These are phyloP conservation scores for Drosophila pallidifrons DNA, from an alignment of 1,140 invertebrate species.

Conservation along the genomic window DNA sequence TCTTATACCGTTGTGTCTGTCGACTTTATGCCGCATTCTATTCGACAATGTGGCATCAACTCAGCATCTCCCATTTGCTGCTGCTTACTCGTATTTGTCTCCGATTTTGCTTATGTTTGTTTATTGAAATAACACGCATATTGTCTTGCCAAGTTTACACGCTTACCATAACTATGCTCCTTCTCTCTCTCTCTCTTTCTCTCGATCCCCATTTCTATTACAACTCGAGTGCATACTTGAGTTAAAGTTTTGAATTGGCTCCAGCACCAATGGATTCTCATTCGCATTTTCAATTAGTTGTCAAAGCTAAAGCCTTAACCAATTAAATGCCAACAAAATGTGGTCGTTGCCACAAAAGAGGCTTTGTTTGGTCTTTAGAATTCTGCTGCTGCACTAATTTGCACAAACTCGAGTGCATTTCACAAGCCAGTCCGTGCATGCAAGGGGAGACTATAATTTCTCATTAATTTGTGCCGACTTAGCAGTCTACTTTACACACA, in stretches of 20 bases:
- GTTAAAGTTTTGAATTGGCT: too few species aligned
- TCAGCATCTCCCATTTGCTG: conserved; percentile 10
- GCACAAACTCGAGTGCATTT: conserved; percentile 31
- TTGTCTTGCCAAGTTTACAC: conserved; percentile 36
- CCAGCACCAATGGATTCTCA: background rate
- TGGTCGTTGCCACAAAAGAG: conserved; percentile 1
- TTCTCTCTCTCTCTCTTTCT: background rate
- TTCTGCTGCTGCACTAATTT: conserved; percentile 19
- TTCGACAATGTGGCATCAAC: too few species aligned
- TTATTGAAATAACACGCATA: conserved; percentile 69
- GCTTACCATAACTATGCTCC: conserved; percentile 28
- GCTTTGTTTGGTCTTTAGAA: conserved; percentile 19
- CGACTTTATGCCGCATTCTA: conserved; percentile 20
- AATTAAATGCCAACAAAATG: conserved; percentile 38
- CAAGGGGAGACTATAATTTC: conserved; percentile 50
- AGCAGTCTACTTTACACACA: conserved; percentile 53
- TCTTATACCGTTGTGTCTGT: conserved; percentile 17
- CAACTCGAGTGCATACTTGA: background rate
- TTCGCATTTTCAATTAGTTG: conserved; percentile 42
- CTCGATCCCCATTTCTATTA: background rate
- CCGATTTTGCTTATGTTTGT: conserved; percentile 73
- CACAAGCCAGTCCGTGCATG: conserved; percentile 1
- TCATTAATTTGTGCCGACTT: conserved; percentile 74
- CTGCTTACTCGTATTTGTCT: conserved; percentile 61
- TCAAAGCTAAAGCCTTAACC: conserved; percentile 26